A percentile compares a stretch with the other conserved stretches of the same genome.
Evolutionary conservation across 2,113 vertebrate species (phyloP).

Genomic region (Murina feae): DNA sequence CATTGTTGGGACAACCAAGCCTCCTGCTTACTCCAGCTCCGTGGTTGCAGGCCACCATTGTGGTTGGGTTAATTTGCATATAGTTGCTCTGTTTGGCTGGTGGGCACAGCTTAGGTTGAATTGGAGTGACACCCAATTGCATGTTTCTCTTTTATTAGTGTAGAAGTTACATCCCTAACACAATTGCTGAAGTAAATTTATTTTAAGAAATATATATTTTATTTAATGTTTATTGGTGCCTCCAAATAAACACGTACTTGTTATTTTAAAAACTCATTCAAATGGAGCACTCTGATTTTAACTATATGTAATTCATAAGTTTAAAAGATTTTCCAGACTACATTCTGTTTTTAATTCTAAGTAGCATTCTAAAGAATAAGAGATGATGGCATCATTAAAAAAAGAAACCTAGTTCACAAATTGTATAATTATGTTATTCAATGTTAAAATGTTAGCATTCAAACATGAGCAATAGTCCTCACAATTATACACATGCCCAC

Average conservation of each 20-base stretch:
- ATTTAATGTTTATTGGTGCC: not conserved
- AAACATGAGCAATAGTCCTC: not conserved
- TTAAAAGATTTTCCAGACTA: not conserved
- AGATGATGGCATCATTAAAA: not conserved
- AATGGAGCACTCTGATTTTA: not conserved
- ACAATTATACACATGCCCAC: not conserved
- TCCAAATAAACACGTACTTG: not conserved
- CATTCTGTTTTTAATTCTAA: not conserved
- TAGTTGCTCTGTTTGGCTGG: too few species aligned
- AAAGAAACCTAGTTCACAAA: not conserved
- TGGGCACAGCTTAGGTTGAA: too few species aligned
- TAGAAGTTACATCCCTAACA: not conserved
- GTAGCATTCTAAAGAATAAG: not conserved
- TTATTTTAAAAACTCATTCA: not conserved
- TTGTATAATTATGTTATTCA: not conserved
- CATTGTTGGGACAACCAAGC: too few species aligned
- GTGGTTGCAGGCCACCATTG: too few species aligned
- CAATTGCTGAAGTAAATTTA: not conserved
- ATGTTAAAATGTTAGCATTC: not conserved
- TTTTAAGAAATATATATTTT: not conserved
- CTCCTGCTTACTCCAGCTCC: too few species aligned
- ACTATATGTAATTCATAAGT: not conserved
- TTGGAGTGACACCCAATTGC: too few species aligned
- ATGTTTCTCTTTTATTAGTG: too few species aligned
- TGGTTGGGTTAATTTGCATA: too few species aligned